Percentiles rank a stretch among this genome's conserved stretches.
Conservation (phyloP, 2,113 vertebrate species). For the Dromas ardeola region DNA sequence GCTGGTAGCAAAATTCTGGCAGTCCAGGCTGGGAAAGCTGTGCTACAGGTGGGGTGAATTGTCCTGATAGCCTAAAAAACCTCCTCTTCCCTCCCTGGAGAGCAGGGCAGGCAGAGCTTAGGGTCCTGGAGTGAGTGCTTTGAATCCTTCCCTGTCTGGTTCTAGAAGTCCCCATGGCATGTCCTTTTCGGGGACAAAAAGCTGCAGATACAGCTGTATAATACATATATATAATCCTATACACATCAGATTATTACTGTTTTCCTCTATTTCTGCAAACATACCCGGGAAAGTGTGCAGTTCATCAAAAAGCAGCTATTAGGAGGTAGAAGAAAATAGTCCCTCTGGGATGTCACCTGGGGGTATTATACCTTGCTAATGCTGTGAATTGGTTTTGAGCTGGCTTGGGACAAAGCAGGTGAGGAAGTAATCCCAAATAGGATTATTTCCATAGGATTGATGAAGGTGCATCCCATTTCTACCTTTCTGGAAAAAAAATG, state of each 20-base stretch:
- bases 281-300: not conserved
- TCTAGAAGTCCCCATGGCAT: not conserved
- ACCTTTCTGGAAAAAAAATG: not conserved
- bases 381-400: not conserved
- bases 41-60: not conserved
- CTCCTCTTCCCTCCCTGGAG: not conserved
- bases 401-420: not conserved
- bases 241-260: rapidly evolving
- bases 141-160: not conserved
- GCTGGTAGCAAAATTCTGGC: not conserved
- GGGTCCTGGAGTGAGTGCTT: not conserved
- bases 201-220: not conserved
- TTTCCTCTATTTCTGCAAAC: not conserved
- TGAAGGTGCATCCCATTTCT: not conserved
- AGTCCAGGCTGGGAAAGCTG: not conserved
- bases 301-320: not conserved
- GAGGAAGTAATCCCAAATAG: not conserved
- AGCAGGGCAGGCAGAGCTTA: rapidly evolving
- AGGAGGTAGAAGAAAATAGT: not conserved
- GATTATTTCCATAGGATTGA: not conserved
- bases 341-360: not conserved
- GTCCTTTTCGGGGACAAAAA: not conserved
- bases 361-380: not conserved
- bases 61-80: not conserved
- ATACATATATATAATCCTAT: not conserved